A percentile compares a stretch with the other conserved stretches of the same genome.
phyloP scores from a whole-genome alignment of 2,797 vertebrate species.

The Notamacropus eugenii region DNA sequence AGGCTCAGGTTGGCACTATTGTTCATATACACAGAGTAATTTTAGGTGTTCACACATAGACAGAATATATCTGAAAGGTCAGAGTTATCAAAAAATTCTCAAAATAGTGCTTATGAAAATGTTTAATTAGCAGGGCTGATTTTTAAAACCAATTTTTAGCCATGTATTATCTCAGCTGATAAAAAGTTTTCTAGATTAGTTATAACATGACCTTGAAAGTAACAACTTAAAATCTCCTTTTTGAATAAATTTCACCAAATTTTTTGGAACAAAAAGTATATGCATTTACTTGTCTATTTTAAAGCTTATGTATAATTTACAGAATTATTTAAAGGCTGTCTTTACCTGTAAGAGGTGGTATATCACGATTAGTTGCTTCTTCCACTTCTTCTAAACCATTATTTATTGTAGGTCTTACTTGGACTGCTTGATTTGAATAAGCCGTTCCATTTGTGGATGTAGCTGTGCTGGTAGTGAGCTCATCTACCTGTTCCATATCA shows the following conservation, averaged over 20 bases:
- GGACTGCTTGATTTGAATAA: slow-evolving; percentile 86
- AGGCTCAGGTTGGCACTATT: background rate
- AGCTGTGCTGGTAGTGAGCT: slow-evolving; percentile 92
- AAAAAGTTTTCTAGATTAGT: slow-evolving; percentile 32
- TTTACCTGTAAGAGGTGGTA: slow-evolving; percentile 95
- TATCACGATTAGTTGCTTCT: slow-evolving; percentile 90
- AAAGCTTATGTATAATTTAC: slow-evolving; percentile 3
- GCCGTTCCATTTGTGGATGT: slow-evolving; percentile 87
- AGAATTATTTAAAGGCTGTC: background rate
- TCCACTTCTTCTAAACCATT: slow-evolving; percentile 89
- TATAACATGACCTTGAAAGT: slow-evolving; percentile 36
- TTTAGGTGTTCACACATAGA: slow-evolving; percentile 1
- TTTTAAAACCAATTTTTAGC: slow-evolving; percentile 27
- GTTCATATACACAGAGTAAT: background rate
- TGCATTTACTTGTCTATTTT: slow-evolving; percentile 25
- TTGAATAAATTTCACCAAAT: background rate
- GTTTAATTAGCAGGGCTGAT: slow-evolving; percentile 16
- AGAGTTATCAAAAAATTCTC: slow-evolving; percentile 17
- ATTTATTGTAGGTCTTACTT: slow-evolving; percentile 84
- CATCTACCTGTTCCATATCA: slow-evolving; percentile 95
- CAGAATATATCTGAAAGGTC: slow-evolving; percentile 38
- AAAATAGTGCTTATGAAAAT: slow-evolving; percentile 15
- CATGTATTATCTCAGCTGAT: background rate
- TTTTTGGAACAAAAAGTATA: slow-evolving; percentile 30
- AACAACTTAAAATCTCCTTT: background rate